phyloP scores from a whole-genome alignment of 1,140 invertebrate genomes.

The Medauroidea extradentata region DNA sequence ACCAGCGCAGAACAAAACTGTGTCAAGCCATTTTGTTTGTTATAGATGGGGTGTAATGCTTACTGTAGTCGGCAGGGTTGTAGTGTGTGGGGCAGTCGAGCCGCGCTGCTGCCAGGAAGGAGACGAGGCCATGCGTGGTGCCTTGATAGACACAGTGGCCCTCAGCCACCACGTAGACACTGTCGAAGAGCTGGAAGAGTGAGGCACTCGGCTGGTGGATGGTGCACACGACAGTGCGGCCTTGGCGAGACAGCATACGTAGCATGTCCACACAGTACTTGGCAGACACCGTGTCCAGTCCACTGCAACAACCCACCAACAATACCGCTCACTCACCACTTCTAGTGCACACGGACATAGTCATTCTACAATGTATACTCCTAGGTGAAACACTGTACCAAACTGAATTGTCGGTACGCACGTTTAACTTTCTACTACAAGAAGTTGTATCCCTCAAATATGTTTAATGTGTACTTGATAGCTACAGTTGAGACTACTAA shows the following conservation, averaged over 20 bases:
- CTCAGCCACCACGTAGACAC: slow-evolving; percentile 55
- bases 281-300: slow-evolving; percentile 68
- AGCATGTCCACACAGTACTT: slow-evolving; percentile 60
- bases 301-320: slow-evolving; percentile 46
- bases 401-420: no score
- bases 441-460: no score
- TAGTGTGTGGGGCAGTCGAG: slow-evolving; percentile 26
- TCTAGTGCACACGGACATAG: no score
- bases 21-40: neutral
- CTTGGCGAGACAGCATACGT: slow-evolving; percentile 54
- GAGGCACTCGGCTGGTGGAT: slow-evolving; percentile 81
- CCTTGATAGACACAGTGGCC: slow-evolving; percentile 58
- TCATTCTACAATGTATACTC: no score
- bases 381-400: no score
- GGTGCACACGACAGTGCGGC: slow-evolving; percentile 73
- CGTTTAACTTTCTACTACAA: no score
- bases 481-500: no score
- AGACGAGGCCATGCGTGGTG: slow-evolving; percentile 45
- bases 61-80: slow-evolving; percentile 37
- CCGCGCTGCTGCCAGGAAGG: slow-evolving; percentile 40
- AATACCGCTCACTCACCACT: neutral
- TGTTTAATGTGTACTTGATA: no score
- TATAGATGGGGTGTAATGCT: no score
- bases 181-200: slow-evolving; percentile 72
- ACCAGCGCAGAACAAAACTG: no score